A percentile compares a stretch with the other conserved stretches of the same genome.
Conservation (phyloP, 2,888 invertebrate genomes). For the Ennomos quercinarius region DNA sequence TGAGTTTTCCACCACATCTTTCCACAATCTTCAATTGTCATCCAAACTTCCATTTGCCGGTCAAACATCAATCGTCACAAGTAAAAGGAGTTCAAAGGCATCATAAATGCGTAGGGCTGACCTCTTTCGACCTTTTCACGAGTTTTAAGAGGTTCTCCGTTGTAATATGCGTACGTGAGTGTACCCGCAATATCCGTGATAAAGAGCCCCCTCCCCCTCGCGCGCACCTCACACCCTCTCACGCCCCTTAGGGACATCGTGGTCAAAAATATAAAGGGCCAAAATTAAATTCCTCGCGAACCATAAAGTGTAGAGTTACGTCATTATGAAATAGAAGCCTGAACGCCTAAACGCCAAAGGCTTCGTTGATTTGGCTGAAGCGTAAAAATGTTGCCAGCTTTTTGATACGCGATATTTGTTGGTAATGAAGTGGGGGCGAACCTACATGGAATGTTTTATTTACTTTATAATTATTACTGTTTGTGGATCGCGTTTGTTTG, state of each 20-base stretch:
- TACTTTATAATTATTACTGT: constrained; percentile 3
- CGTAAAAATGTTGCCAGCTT: constrained; percentile 29
- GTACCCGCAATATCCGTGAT: constrained; percentile 62
- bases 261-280: constrained; percentile 79
- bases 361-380: constrained; percentile 18
- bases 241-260: constrained; percentile 45
- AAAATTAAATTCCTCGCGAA: constrained; percentile 77
- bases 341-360: constrained; percentile 8
- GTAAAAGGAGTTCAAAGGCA: constrained; percentile 59
- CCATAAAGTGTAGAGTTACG: constrained; percentile 81
- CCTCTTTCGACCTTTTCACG: constrained; percentile 72
- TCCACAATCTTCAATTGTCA: constrained; percentile 12
- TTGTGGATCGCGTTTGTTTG: constrained; percentile 1
- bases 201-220: constrained; percentile 53
- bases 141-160: constrained; percentile 67
- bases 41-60: constrained; percentile 23
- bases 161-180: constrained; percentile 75
- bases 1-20: background rate
- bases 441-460: constrained; percentile 5
- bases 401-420: constrained; percentile 38
- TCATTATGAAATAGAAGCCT: constrained; percentile 59
- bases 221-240: constrained; percentile 24
- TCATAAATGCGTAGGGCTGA: constrained; percentile 53
- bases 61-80: constrained; percentile 50
- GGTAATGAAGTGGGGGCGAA: constrained; percentile 15